A percentile compares a stretch with the other conserved stretches of the same genome.
Evolutionary conservation across 2,797 vertebrate species (phyloP).

Genomic region (Semaprochilodus insignis): DNA sequence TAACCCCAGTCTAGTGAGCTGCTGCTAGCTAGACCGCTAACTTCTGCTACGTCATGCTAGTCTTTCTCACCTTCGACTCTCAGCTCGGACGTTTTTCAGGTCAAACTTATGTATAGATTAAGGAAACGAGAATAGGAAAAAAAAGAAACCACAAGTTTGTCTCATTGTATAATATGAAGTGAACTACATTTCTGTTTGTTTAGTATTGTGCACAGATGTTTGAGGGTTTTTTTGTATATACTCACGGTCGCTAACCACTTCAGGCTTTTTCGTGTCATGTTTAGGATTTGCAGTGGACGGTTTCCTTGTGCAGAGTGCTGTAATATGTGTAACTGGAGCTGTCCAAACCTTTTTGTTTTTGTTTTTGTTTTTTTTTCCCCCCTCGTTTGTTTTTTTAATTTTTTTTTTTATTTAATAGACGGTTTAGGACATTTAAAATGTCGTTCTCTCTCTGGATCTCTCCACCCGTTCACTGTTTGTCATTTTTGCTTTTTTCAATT

Average conservation of each 20-base stretch:
- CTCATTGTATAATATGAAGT: constrained; percentile 77
- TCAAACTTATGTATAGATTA: constrained; percentile 50
- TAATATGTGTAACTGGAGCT: constrained; percentile 76
- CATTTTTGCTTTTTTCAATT: constrained; percentile 40
- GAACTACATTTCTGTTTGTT: constrained; percentile 69
- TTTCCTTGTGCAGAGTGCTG: constrained; percentile 73
- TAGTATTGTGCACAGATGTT: constrained; percentile 75
- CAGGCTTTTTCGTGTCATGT: constrained; percentile 64
- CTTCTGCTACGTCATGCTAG: constrained; percentile 3
- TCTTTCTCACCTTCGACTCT: constrained; percentile 13
- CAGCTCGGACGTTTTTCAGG: constrained; percentile 34
- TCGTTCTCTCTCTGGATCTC: constrained; percentile 28
- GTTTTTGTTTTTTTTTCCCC: not conserved
- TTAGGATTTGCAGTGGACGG: constrained; percentile 77
- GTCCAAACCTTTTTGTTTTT: constrained; percentile 49
- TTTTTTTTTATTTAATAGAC: constrained; percentile 41
- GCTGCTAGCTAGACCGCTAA: constrained; percentile 25
- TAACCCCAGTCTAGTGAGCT: not conserved
- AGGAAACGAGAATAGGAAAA: constrained; percentile 43
- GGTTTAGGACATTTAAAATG: constrained; percentile 35
- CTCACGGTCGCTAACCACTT: constrained; percentile 75
- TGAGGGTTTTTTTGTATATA: constrained; percentile 79
- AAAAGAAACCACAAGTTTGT: constrained; percentile 67
- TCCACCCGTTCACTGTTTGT: constrained; percentile 18
- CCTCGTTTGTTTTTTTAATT: constrained; percentile 8